Evolutionary conservation across 92 coral and sea anemone genomes (phyloP).

Genomic region (Porites cylindrica): DNA sequence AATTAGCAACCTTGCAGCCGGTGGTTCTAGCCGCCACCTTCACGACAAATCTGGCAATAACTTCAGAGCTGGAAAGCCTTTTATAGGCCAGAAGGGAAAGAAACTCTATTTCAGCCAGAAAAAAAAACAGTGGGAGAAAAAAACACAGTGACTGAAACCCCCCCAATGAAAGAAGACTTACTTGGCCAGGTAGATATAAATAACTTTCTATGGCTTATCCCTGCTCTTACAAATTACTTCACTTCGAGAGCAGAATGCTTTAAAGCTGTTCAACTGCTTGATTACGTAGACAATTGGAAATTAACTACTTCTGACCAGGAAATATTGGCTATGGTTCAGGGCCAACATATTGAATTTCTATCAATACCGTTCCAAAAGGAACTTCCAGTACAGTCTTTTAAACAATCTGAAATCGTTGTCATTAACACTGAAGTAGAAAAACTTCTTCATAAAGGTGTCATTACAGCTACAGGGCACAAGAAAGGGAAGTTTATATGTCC

Average conservation of each 20-base stretch:
- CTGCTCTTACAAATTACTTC: conserved; percentile 2
- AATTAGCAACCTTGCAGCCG: conserved; percentile 15
- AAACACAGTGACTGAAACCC: neutral
- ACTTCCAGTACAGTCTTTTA: conserved; percentile 12
- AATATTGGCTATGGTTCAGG: conserved; percentile 51
- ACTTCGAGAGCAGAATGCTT: conserved; percentile 24
- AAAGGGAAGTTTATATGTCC: conserved; percentile 49
- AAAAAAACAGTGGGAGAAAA: conserved; percentile 11
- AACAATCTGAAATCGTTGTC: conserved; percentile 24
- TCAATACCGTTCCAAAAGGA: conserved; percentile 41
- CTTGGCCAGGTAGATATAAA: conserved; percentile 9
- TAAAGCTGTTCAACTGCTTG: conserved; percentile 53
- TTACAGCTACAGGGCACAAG: conserved; percentile 23
- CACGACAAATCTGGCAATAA: conserved; percentile 8
- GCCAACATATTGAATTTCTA: conserved; percentile 48
- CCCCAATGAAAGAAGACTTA: neutral
- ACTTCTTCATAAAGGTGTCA: conserved; percentile 24
- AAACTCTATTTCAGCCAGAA: conserved; percentile 22
- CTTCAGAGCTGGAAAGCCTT: neutral
- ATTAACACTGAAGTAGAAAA: conserved; percentile 34
- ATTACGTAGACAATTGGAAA: conserved; percentile 51
- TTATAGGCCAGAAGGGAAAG: conserved; percentile 4
- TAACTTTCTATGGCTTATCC: conserved; percentile 34
- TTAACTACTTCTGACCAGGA: conserved; percentile 43
- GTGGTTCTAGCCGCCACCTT: neutral